Percentiles rank a stretch among this genome's conserved stretches.
Evolutionary conservation across 2,113 vertebrate genomes (phyloP).

Genomic region (Mus musculus): DNA sequence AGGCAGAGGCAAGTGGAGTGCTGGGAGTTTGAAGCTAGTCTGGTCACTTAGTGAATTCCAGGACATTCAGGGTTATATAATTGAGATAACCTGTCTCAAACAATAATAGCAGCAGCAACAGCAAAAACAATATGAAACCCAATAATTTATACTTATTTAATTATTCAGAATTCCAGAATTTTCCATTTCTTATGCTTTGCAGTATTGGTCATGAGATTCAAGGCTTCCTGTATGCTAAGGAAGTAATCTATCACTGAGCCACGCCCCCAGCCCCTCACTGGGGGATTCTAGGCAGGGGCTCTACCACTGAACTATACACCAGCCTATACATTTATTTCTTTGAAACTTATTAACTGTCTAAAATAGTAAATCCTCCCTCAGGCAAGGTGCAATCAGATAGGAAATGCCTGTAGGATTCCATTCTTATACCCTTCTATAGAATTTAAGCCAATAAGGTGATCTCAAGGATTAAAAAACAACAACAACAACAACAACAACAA

Average conservation of each 20-base stretch:
- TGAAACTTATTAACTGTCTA: neutral
- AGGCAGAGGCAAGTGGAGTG: neutral
- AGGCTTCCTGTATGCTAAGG: neutral
- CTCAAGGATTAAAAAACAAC: neutral
- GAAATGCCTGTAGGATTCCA: neutral
- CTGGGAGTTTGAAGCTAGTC: neutral
- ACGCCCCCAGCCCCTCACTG: neutral
- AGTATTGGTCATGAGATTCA: neutral
- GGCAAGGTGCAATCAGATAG: neutral
- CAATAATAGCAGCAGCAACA: neutral
- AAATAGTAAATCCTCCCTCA: neutral
- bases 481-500: neutral
- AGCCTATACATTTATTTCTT: neutral
- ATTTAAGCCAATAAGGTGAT: neutral
- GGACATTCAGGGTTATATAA: neutral
- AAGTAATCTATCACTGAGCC: neutral
- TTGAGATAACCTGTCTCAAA: neutral
- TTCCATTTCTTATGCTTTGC: neutral
- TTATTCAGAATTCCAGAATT: neutral
- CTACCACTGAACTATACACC: neutral
- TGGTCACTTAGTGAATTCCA: neutral
- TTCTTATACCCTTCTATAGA: neutral
- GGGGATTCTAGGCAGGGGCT: neutral
- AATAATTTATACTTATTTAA: neutral
- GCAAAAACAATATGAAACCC: neutral